These are phyloP conservation scores for Salvelinus fontinalis DNA, from an alignment of 2,113 vertebrate genomes.

Conservation along the genomic window DNA sequence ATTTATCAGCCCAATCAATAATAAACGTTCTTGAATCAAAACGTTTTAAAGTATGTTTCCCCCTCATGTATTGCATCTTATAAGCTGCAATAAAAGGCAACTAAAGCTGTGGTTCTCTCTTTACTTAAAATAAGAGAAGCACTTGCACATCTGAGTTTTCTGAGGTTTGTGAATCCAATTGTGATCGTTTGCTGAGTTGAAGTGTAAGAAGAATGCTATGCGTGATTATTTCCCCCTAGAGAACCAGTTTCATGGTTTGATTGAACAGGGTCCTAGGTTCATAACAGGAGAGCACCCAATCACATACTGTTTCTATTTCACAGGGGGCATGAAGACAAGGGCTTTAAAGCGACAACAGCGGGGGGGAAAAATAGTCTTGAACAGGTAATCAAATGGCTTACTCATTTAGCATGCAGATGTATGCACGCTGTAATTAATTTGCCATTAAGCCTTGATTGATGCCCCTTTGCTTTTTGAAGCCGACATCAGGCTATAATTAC, in stretches of 20 bases:
- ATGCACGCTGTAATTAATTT: constrained; percentile 72
- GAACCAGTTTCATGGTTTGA: not conserved
- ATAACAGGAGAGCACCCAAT: not conserved
- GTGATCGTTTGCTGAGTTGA: too few species aligned
- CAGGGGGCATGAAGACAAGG: constrained; percentile 5
- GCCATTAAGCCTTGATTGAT: constrained; percentile 68
- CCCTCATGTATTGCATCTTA: too few species aligned
- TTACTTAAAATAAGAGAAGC: too few species aligned
- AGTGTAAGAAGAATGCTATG: too few species aligned
- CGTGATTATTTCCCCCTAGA: not conserved
- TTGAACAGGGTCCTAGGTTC: not conserved
- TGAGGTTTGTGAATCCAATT: too few species aligned
- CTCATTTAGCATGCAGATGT: constrained; percentile 62
- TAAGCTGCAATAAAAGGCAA: too few species aligned
- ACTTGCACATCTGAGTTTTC: too few species aligned
- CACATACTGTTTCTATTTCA: not conserved
- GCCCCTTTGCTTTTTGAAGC: constrained; percentile 51
- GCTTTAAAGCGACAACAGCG: too few species aligned
- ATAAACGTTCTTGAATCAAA: too few species aligned
- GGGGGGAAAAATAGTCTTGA: not conserved
- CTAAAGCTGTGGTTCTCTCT: too few species aligned
- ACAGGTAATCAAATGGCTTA: constrained; percentile 36
- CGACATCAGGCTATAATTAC: constrained; percentile 66
- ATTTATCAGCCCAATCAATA: too few species aligned
- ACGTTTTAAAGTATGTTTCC: too few species aligned